Base-by-base conservation (phyloP, 2,888 invertebrate genomes). In the Crematogaster levior region DNA sequence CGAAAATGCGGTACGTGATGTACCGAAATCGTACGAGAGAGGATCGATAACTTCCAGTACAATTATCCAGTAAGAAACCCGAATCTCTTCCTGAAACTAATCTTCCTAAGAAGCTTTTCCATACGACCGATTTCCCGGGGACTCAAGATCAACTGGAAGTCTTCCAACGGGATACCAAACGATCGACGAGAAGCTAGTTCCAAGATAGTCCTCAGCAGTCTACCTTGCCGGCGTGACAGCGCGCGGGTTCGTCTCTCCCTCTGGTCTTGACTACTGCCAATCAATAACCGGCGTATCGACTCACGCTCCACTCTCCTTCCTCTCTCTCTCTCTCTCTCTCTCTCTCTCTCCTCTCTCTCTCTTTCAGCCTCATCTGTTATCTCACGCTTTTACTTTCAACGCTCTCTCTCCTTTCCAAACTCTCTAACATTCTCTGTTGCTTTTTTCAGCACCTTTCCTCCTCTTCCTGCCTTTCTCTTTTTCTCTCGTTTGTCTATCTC, bases 201-300 rank as follows among this genome's bases (percentile, higher is more conserved):
- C 30, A 40, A 43, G 81, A 65, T 75, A 65, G 63, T 53, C 68
- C 34, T 79, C 77, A 53, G 34, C 80, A 24, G 53, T 74, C 72
- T 72, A 81, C 75, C 66, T 73, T 80, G 84, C 77, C 85, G 84
- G 83, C 88, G 86, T 85, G 86, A 89, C 86, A 89, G 84, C 83
- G 88, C 79, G 86, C 85, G 85, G 83, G 81, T 83, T 83, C 83
- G 89, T 86, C 88, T 89, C 88, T 90, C 87, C 84, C 86, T 87
- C 85, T 88, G 88, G 86, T 88, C 88, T 85, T 85, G 82, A 86
- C 88, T 87, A 84, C 82, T 88, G 89, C 91, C 90, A 92, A 92
- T 92, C 92, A 91, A 92, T 92, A 92, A 91, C 91, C 90, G 85
- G 90, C 89, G 90, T 89, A 88, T 90, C 90, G 84, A 89, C 90